Evolutionary conservation across 1,140 invertebrate species (phyloP), one percentile per base, ranked within the genome.

Genomic region (Gryllus bimaculatus): DNA sequence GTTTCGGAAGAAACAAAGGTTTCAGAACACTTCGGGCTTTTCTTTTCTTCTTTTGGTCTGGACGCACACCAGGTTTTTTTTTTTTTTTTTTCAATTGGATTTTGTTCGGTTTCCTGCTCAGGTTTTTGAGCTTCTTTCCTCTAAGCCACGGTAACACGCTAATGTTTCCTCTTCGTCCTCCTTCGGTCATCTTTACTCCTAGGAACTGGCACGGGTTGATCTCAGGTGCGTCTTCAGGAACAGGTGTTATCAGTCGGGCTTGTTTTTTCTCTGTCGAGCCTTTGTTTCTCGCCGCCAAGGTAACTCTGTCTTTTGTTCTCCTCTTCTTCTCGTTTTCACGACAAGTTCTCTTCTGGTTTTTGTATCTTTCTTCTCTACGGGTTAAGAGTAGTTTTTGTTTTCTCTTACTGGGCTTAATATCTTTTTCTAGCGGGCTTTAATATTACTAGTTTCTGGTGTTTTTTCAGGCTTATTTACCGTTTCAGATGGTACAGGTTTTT

Each of bases 121-220:
- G n/a, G n/a, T n/a, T n/a, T n/a, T 82, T 82, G 15, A 73, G 80
- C 84, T 86, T 12, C 83, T 84, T 78, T 83, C 84, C 80, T 84
- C 77, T 47, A 7, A 47, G 77, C 77, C 77, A 78, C 3, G 77
- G 77, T 49, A 73, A n/a, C 15, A 15, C 48, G 47, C 78, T 78
- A 8, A 80, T n/a, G 15, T n/a, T n/a, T n/a, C n/a, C n/a, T n/a
- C 66, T 48, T 54, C 20, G 8, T 54, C 78, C 48, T 80, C 20
- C 26, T 78, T 74, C 21, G 74, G 20, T 6, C 10, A n/a, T n/a
- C n/a, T n/a, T n/a, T n/a, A 8, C 26, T 75, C 75, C 39, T 75
- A 13, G 75, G 54, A 49, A 80, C 80, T 48, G 1, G 48, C 2
- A 8, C 2, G 47, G n/a, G n/a, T 66, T 0, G 21, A 6, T 18